Evolutionary conservation across 2,797 vertebrate genomes (phyloP).

Genomic region (Ctenosaura bakeri): DNA sequence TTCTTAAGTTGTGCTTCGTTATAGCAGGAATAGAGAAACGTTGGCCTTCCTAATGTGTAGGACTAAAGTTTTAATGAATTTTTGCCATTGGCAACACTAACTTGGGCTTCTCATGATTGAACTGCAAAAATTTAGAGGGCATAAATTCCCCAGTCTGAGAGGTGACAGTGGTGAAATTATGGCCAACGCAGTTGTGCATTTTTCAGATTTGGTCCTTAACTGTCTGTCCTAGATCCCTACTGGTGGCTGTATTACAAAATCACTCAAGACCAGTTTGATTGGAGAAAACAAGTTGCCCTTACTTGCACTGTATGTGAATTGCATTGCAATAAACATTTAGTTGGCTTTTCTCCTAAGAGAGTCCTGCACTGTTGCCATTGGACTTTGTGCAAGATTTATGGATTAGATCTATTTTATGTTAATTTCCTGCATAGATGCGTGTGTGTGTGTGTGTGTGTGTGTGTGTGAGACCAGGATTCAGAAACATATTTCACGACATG

Average conservation of each 20-base stretch:
- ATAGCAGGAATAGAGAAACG: no score
- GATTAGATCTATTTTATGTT: not conserved
- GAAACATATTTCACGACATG: not conserved
- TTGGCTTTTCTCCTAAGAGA: conserved; percentile 14
- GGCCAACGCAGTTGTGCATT: not conserved
- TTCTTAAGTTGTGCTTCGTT: conserved; percentile 18
- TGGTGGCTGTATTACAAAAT: no score
- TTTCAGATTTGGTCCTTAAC: conserved; percentile 4
- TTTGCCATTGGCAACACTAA: no score
- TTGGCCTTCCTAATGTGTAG: no score
- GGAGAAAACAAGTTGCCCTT: not conserved
- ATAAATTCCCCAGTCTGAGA: not conserved
- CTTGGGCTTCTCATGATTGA: no score
- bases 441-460: not conserved
- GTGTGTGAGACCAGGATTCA: not conserved
- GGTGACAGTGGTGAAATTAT: not conserved
- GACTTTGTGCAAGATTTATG: not conserved
- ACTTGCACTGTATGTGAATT: not conserved
- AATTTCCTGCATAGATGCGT: not conserved
- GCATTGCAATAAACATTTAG: not conserved
- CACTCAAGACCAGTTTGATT: not conserved
- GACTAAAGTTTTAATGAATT: no score
- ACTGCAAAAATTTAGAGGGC: no score
- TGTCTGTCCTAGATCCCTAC: not conserved
- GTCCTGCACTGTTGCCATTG: not conserved